phyloP scores from a whole-genome alignment of 2,797 vertebrate species.

The Delichon dasypus region DNA sequence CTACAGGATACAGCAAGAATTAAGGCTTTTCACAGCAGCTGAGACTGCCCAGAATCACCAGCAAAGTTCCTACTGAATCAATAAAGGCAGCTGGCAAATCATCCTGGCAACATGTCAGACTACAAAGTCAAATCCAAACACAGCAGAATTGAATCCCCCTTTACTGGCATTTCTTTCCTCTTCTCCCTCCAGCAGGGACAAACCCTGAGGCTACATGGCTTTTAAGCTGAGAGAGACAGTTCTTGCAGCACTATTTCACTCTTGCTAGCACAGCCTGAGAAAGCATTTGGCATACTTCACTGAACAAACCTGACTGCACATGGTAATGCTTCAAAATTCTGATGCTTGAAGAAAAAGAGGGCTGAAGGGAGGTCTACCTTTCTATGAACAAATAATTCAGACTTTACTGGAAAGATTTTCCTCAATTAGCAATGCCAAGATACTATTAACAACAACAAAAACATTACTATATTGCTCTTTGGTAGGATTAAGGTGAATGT shows the following conservation, averaged over 20 bases:
- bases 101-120: not conserved
- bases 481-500: not conserved
- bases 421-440: not conserved
- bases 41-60: not conserved
- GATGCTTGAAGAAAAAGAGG: not conserved
- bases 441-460: not conserved
- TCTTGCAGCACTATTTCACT: not conserved
- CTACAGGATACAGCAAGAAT: not conserved
- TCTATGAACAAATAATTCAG: fast-evolving
- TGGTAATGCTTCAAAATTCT: not conserved
- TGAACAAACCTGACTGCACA: not conserved
- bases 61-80: not conserved
- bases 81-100: not conserved
- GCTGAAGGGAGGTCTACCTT: not conserved
- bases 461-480: not conserved
- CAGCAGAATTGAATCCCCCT: not conserved
- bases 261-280: not conserved
- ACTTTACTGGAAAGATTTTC: not conserved
- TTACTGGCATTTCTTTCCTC: not conserved
- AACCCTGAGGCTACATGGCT: not conserved
- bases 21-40: not conserved
- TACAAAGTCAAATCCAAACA: not conserved
- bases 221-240: not conserved
- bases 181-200: not conserved
- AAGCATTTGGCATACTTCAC: not conserved